Evolutionary conservation across 2,113 vertebrate species (phyloP), one percentile per base, ranked within the genome.

Genomic region (Pedetes capensis): DNA sequence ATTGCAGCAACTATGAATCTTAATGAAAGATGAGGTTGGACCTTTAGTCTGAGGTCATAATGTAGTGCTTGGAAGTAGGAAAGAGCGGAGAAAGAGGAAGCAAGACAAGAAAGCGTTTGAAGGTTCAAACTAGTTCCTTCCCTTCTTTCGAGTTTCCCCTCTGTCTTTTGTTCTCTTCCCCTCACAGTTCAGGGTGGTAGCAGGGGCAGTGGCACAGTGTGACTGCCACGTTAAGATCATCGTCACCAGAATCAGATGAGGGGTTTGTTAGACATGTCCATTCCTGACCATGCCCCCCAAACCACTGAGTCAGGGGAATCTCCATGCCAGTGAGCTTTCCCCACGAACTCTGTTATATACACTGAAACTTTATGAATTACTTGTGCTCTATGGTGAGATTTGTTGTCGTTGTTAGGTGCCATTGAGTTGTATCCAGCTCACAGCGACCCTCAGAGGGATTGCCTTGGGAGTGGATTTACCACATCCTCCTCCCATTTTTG

Each of bases 41-140:
- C 81, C 86, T 87, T 87, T 91, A 82, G n/a, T 94, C 78, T 94
- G 83, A 91, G 47, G n/a, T 74, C 13, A 59, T 94, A 17, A 10
- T 81, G n/a, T 37, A 64, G 14, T 74, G 29, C 59, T 57, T n/a
- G 29, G 47, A 82, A 59, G 49, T 81, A 82, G 27, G 39, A 53
- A 59, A 12, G 47, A 76, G 8, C 49, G 13, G n/a, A 18, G 29
- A 34, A 57, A 72, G 6, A 1, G 42, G 20, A 66, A 39, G n/a
- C 14, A 71, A 51, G 44, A 25, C 1, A 14, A n/a, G 84, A 51
- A 8, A 69, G n/a, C 66, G 32, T 59, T 47, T 80, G 12, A 29
- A 87, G 29, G 32, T 37, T 84, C 5, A 18, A 78, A 49, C 12
- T 25, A 32, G 5, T 78, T 55, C 5, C 25, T 37, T 69, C 8